These are phyloP conservation scores for Paedocypris micromegethes DNA, from an alignment of 2,797 vertebrate genomes.

Conservation along the genomic window DNA sequence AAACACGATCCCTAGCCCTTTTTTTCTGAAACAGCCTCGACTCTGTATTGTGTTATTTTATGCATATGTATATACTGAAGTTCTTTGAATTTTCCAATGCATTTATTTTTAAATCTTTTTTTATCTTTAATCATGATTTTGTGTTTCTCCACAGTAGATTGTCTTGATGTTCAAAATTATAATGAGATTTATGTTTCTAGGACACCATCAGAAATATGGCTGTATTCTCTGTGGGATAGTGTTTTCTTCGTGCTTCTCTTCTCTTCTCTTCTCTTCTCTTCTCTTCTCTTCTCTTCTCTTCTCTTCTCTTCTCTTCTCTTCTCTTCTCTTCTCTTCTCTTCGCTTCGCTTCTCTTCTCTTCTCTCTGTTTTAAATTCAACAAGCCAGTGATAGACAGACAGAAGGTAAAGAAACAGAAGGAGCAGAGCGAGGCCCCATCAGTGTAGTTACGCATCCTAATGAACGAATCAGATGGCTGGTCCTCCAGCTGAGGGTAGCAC, in stretches of 20 bases:
- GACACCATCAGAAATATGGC: slow-evolving; percentile 72
- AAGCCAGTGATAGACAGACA: slow-evolving; percentile 65
- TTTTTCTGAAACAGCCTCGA: slow-evolving; percentile 37
- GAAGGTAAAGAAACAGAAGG: slow-evolving; percentile 56
- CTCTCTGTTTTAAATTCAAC: slow-evolving; percentile 57
- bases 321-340: background rate
- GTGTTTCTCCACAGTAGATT: slow-evolving; percentile 68
- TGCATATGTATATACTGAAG: slow-evolving; percentile 70
- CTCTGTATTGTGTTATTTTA: slow-evolving; percentile 52
- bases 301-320: slow-evolving; percentile 7
- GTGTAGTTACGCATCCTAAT: slow-evolving; percentile 46
- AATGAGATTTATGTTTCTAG: slow-evolving; percentile 80
- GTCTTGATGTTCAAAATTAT: slow-evolving; percentile 75
- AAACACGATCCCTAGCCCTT: slow-evolving; percentile 42
- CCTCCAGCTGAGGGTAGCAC: slow-evolving; percentile 12
- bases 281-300: slow-evolving; percentile 35
- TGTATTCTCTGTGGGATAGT: slow-evolving; percentile 70
- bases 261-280: slow-evolving; percentile 1
- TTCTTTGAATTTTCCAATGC: slow-evolving; percentile 68
- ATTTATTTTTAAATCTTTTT: slow-evolving; percentile 70
- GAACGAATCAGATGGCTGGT: slow-evolving; percentile 25
- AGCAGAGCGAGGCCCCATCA: slow-evolving; percentile 39
- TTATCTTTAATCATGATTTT: slow-evolving; percentile 69
- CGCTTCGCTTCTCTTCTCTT: slow-evolving; percentile 36
- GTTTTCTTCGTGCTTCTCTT: slow-evolving; percentile 50